A percentile compares a stretch with the other conserved stretches of the same genome.
Evolutionary conservation across 1,140 invertebrate species (phyloP).

Genomic region (Drosophila kepulauana): DNA sequence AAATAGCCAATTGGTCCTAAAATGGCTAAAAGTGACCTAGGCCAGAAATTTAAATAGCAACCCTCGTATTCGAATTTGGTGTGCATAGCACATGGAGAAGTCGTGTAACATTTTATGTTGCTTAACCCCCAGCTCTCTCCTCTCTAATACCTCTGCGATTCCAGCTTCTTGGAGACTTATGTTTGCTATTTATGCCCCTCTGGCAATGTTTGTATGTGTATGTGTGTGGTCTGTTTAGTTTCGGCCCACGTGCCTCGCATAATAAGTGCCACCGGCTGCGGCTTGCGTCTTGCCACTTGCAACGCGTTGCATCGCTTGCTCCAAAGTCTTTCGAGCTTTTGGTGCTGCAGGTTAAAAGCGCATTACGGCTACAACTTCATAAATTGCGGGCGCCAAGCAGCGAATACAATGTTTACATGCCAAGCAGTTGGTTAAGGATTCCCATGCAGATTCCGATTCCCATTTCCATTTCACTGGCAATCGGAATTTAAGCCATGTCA

Average conservation of each 20-base stretch:
- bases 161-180: conserved; percentile 41
- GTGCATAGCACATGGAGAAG: conserved; percentile 68
- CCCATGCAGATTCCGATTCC: background rate
- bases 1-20: too few relatives aligned
- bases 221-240: conserved; percentile 64
- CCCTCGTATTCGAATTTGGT: conserved; percentile 82
- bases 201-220: conserved; percentile 6
- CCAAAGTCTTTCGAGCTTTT: background rate
- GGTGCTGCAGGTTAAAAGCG: conserved; percentile 77
- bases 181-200: conserved; percentile 50
- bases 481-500: conserved; percentile 50
- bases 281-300: background rate
- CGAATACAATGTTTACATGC: conserved; percentile 66
- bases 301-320: background rate
- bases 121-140: conserved; percentile 2
- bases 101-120: conserved; percentile 75
- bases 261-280: conserved; percentile 55
- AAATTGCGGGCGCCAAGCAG: conserved; percentile 63
- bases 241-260: conserved; percentile 70
- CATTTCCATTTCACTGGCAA: conserved; percentile 47
- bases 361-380: conserved; percentile 79
- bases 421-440: conserved; percentile 62
- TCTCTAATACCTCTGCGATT: too few relatives aligned
- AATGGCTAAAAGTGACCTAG: too few relatives aligned
- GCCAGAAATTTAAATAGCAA: too few relatives aligned